Evolutionary conservation across 2,797 vertebrate species (phyloP).

Genomic region (Aselliscus stoliczkanus): DNA sequence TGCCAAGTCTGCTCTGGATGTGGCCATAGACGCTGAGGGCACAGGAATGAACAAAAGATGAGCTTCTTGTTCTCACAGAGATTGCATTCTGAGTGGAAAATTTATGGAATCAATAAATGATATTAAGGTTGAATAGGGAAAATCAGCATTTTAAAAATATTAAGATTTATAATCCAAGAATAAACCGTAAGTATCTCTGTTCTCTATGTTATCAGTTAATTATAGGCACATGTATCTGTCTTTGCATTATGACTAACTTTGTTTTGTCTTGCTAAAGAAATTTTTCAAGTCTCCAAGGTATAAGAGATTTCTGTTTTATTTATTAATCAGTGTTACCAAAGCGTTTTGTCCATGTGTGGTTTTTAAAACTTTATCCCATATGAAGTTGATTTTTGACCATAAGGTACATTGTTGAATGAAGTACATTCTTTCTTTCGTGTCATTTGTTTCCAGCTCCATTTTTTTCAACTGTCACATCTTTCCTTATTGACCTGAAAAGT

Average conservation of each 20-base stretch:
- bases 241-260: not conserved
- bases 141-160: not conserved
- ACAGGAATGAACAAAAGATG: not conserved
- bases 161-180: not conserved
- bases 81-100: not conserved
- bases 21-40: fast-evolving
- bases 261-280: not conserved
- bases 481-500: not conserved
- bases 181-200: not conserved
- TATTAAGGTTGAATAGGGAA: not conserved
- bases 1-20: too few relatives aligned
- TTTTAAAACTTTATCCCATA: not conserved
- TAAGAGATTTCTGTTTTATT: not conserved
- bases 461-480: not conserved
- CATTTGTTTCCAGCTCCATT: not conserved
- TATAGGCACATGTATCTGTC: fast-evolving
- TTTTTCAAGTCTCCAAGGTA: not conserved
- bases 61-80: not conserved
- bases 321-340: not conserved
- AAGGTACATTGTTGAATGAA: not conserved
- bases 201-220: not conserved
- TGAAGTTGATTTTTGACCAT: not conserved
- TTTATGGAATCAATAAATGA: not conserved
- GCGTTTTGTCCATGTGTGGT: not conserved
- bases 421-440: not conserved